Percentiles rank a stretch among this genome's conserved stretches.
phyloP scores from a whole-genome alignment of 2,113 vertebrate species.

The Heterotilapia buettikoferi region DNA sequence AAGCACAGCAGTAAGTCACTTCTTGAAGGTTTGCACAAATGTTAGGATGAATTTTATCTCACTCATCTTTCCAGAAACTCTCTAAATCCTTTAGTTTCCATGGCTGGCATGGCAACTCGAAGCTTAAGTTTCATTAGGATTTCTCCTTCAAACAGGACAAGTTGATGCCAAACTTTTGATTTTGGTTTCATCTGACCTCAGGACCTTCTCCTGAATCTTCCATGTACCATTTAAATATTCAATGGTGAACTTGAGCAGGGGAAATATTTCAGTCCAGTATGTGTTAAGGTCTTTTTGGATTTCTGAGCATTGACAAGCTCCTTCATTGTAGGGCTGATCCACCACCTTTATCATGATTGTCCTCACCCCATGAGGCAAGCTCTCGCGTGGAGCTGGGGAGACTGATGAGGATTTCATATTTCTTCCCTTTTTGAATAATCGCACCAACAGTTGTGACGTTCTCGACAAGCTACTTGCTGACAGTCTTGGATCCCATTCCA shows the following conservation, averaged over 20 bases:
- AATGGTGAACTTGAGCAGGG: neutral
- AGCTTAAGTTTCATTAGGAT: neutral
- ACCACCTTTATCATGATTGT: neutral
- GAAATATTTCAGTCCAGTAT: neutral
- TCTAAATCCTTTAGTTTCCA: neutral
- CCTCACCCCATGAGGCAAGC: neutral
- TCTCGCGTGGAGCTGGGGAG: rapidly evolving
- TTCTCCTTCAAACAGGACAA: neutral
- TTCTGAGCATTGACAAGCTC: neutral
- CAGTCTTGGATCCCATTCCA: neutral
- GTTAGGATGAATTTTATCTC: neutral
- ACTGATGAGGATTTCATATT: rapidly evolving
- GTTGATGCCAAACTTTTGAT: rapidly evolving
- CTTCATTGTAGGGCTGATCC: neutral
- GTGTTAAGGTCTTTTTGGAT: neutral
- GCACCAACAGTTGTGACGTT: neutral
- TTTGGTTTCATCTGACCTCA: rapidly evolving
- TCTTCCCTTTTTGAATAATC: neutral
- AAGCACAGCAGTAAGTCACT: neutral
- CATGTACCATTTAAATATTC: neutral
- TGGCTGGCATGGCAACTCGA: neutral
- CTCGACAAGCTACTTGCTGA: neutral
- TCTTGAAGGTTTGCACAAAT: neutral
- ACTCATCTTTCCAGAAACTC: neutral
- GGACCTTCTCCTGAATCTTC: rapidly evolving